Evolutionary conservation across 1,140 invertebrate genomes (phyloP).

Genomic region (Neodiprion pinetum): DNA sequence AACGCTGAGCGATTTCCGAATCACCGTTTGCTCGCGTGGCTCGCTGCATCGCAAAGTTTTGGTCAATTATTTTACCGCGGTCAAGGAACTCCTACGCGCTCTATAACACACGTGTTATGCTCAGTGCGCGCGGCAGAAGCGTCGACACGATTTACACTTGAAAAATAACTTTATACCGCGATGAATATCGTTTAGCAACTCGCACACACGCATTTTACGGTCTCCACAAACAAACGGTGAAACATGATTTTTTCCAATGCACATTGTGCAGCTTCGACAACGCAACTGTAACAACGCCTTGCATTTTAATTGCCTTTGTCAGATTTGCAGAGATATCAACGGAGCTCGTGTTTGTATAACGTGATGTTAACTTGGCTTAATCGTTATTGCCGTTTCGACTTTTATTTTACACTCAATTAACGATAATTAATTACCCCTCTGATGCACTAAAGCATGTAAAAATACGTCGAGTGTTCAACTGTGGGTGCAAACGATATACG

Average conservation of each 20-base stretch:
- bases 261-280: neutral
- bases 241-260: neutral
- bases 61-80: slow-evolving; percentile 52
- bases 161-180: neutral
- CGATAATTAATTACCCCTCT: slow-evolving; percentile 8
- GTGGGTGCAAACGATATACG: neutral
- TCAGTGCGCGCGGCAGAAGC: neutral
- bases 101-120: slow-evolving; percentile 60
- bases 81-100: slow-evolving; percentile 50
- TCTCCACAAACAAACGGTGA: neutral
- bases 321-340: slow-evolving; percentile 46
- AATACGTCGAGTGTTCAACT: neutral
- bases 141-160: slow-evolving; percentile 3
- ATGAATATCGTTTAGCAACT: slow-evolving; percentile 26
- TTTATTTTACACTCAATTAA: slow-evolving; percentile 15
- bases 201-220: slow-evolving; percentile 40
- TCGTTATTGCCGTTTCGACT: slow-evolving; percentile 13
- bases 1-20: no score
- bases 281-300: slow-evolving; percentile 9
- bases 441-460: no score
- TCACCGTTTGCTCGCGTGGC: no score
- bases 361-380: slow-evolving; percentile 42
- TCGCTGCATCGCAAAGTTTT: neutral
- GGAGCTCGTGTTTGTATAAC: slow-evolving; percentile 48
- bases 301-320: slow-evolving; percentile 46